These are phyloP conservation scores for Halictus rubicundus DNA, from an alignment of 1,140 invertebrate genomes.

Conservation along the genomic window DNA sequence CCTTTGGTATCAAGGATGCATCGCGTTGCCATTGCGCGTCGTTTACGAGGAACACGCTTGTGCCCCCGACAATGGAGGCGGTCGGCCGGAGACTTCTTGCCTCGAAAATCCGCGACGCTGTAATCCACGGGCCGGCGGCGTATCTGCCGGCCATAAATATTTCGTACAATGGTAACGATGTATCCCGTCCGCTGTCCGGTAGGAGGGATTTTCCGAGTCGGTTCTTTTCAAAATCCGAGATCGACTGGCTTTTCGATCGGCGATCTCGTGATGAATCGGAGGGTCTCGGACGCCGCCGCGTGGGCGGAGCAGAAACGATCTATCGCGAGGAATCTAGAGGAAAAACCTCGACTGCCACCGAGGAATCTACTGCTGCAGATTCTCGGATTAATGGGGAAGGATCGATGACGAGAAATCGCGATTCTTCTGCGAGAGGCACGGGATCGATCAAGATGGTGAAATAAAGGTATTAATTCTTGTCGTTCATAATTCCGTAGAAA, in stretches of 20 bases:
- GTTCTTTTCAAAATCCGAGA: constrained; percentile 28
- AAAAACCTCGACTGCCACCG: no score
- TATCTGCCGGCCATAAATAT: constrained; percentile 33
- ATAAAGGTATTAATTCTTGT: no score
- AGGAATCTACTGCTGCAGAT: no score
- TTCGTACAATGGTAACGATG: constrained; percentile 31
- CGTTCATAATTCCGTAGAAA: no score
- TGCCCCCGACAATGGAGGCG: constrained; percentile 7
- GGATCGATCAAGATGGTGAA: no score
- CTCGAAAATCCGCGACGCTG: constrained; percentile 7
- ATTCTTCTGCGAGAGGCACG: no score
- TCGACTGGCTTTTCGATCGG: constrained; percentile 43
- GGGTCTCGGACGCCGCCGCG: neutral
- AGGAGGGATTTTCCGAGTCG: neutral
- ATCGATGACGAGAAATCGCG: no score
- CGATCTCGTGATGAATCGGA: constrained; percentile 23
- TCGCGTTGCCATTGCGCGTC: neutral
- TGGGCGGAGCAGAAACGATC: no score
- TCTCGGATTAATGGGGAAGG: no score
- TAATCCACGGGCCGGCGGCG: neutral
- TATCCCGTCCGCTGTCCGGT: neutral
- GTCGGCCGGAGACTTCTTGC: neutral
- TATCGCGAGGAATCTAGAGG: no score
- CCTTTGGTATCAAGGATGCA: neutral
- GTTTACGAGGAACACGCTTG: neutral